Evolutionary conservation across 2,113 vertebrate genomes (phyloP).

Genomic region (Todiramphus chloris): DNA sequence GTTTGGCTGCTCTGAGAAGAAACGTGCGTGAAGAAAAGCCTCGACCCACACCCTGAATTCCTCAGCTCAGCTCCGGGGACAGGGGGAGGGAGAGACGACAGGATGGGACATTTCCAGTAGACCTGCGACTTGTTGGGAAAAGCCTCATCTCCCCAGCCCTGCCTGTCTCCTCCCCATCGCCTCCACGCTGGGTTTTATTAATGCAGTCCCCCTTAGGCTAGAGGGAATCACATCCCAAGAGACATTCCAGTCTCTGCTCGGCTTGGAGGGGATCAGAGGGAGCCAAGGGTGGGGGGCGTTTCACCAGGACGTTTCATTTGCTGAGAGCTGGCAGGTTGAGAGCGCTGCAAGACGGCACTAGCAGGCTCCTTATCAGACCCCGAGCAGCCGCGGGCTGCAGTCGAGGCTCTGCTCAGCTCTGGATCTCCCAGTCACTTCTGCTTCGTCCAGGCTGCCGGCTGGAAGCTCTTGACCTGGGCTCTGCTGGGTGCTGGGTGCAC

Average conservation of each 20-base stretch:
- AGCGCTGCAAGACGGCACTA: constrained; percentile 13
- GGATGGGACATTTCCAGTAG: constrained; percentile 44
- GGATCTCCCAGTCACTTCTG: background rate
- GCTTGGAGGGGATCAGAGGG: constrained; percentile 40
- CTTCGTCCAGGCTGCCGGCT: background rate
- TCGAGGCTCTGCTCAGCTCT: background rate
- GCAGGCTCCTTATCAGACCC: background rate
- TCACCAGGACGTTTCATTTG: background rate
- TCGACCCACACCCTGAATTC: constrained; percentile 40
- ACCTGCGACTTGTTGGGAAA: background rate
- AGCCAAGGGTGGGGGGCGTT: constrained; percentile 42
- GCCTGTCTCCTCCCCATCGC: constrained; percentile 20
- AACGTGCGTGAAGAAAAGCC: background rate
- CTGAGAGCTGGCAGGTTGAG: background rate
- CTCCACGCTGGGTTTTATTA: constrained; percentile 12
- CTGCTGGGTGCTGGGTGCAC: rapidly evolving
- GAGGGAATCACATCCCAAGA: constrained; percentile 46
- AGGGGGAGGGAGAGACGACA: constrained; percentile 31
- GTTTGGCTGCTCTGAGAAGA: background rate
- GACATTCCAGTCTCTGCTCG: constrained; percentile 49
- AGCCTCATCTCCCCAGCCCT: background rate
- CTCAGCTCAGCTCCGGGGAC: constrained; percentile 11
- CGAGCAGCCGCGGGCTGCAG: background rate
- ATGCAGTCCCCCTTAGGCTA: constrained; percentile 37
- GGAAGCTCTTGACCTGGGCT: background rate